Evolutionary conservation across 2,797 vertebrate genomes (phyloP).

Genomic region (Catostomus latipinnis): DNA sequence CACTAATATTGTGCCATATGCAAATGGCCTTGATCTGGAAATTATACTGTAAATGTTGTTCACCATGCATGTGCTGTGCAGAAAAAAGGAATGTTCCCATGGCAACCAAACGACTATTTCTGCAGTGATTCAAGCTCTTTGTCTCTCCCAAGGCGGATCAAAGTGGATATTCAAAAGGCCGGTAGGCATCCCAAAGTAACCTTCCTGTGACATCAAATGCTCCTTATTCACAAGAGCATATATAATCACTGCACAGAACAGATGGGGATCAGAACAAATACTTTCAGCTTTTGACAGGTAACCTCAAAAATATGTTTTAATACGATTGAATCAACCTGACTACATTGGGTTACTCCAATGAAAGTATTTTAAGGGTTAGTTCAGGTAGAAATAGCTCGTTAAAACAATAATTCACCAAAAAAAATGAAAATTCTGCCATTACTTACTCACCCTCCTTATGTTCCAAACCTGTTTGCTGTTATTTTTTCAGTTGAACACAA

Average conservation of each 20-base stretch:
- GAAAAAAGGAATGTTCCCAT: conserved; percentile 73
- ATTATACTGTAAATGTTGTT: conserved; percentile 55
- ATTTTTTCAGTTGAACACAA: too few relatives aligned
- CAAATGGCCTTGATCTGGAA: conserved; percentile 40
- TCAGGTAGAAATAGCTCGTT: too few relatives aligned
- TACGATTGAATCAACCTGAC: too few relatives aligned
- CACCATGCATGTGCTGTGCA: conserved; percentile 39
- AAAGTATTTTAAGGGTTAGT: too few relatives aligned
- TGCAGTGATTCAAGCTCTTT: conserved; percentile 67
- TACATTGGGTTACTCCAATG: too few relatives aligned
- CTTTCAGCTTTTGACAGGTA: background rate
- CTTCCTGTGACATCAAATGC: conserved; percentile 42
- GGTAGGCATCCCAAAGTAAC: conserved; percentile 39
- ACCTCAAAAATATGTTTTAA: too few relatives aligned
- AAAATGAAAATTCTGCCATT: too few relatives aligned
- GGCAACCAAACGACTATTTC: conserved; percentile 75
- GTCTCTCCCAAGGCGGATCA: conserved; percentile 60
- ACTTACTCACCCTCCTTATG: too few relatives aligned
- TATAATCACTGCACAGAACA: background rate
- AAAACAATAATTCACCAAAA: too few relatives aligned
- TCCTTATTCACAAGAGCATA: background rate
- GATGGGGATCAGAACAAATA: background rate
- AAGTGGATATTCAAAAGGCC: conserved; percentile 27
- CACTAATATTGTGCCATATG: conserved; percentile 20
- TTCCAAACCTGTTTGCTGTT: too few relatives aligned